phyloP scores from a whole-genome alignment of 1,140 invertebrate species.

The Andrena cerasifolii region DNA sequence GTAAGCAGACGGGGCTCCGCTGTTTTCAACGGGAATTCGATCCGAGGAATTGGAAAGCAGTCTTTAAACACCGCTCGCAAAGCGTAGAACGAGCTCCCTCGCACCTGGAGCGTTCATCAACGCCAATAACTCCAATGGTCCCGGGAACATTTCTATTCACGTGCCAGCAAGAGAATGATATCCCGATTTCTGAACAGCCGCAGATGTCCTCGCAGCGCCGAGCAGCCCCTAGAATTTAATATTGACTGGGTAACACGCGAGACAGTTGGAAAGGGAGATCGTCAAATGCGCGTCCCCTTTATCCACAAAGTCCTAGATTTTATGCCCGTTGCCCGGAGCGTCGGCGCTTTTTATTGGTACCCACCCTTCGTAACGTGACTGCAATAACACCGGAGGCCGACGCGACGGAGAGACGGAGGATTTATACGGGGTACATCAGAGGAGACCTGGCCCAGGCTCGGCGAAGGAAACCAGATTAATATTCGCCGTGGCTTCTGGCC shows the following conservation, averaged over 20 bases:
- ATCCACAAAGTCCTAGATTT: slow-evolving; percentile 4
- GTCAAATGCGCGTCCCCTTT: slow-evolving; percentile 28
- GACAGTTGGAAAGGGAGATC: slow-evolving; percentile 1
- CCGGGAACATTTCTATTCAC: neutral
- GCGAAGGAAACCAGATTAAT: slow-evolving; percentile 32
- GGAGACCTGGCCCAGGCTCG: neutral
- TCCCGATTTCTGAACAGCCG: neutral
- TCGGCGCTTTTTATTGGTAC: slow-evolving; percentile 32
- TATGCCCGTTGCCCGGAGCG: slow-evolving; percentile 5
- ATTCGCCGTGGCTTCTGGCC: slow-evolving; percentile 26
- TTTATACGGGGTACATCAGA: slow-evolving; percentile 6
- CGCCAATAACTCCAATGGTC: too few species aligned
- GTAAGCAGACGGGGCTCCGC: neutral
- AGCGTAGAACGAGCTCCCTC: too few species aligned
- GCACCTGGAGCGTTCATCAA: too few species aligned
- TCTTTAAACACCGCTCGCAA: too few species aligned
- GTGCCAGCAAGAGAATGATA: neutral
- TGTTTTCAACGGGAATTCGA: neutral
- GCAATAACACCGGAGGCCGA: slow-evolving; percentile 21
- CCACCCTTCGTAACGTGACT: slow-evolving; percentile 24
- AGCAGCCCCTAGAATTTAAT: neutral
- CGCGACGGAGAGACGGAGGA: neutral
- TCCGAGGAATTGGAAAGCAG: neutral
- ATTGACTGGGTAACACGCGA: neutral
- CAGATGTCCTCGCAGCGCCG: neutral